A percentile compares a stretch with the other conserved stretches of the same genome.
phyloP scores from a whole-genome alignment of 2,113 vertebrate genomes.

The Cacatua alba region DNA sequence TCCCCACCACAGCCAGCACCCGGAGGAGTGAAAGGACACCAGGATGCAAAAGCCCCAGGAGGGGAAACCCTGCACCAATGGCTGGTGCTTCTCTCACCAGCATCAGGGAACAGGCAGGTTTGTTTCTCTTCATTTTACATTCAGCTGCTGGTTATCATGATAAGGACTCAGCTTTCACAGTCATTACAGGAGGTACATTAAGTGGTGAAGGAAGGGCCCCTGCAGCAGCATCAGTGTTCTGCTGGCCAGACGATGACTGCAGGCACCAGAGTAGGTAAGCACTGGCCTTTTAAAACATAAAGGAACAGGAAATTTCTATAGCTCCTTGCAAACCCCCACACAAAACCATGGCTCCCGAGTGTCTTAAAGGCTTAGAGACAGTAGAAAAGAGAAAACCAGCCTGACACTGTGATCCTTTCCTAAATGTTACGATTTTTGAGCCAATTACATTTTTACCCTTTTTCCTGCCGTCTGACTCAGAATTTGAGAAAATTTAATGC shows the following conservation, averaged over 20 bases:
- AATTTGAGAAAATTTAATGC: not conserved
- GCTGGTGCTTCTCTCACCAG: fast-evolving
- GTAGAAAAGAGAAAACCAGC: not conserved
- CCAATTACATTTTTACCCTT: not conserved
- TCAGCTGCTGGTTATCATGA: not conserved
- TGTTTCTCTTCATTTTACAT: not conserved
- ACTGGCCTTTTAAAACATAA: not conserved
- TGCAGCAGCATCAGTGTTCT: fast-evolving
- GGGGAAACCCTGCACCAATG: not conserved
- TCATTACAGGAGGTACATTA: not conserved
- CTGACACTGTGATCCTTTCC: not conserved
- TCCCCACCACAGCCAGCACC: not conserved
- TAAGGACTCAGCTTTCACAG: not conserved
- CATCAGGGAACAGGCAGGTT: not conserved
- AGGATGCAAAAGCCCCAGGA: not conserved
- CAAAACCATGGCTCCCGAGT: not conserved
- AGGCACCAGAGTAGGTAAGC: not conserved
- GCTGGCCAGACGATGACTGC: fast-evolving
- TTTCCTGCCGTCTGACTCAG: not conserved
- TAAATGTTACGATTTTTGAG: not conserved
- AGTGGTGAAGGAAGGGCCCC: fast-evolving
- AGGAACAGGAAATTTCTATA: not conserved
- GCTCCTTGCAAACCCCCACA: not conserved
- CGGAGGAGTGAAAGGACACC: fast-evolving
- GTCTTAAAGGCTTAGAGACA: not conserved